phyloP scores from a whole-genome alignment of 2,113 vertebrate species.

The Poeciliopsis retropinna region DNA sequence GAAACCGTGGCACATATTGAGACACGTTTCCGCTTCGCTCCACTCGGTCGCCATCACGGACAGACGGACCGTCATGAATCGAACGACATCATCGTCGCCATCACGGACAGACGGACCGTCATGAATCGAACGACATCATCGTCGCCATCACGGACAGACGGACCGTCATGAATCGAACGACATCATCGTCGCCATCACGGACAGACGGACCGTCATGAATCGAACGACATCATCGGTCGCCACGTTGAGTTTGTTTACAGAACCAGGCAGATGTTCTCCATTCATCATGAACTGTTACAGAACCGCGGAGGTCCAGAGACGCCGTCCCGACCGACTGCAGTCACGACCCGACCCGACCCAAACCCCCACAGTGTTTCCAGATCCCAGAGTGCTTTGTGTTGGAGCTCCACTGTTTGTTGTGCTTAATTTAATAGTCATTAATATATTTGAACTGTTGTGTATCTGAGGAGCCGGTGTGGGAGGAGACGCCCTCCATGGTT shows the following conservation, averaged over 20 bases:
- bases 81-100: neutral
- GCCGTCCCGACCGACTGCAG: slow-evolving; percentile 58
- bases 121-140: slow-evolving; percentile 23
- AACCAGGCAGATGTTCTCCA: slow-evolving; percentile 34
- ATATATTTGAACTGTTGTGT: slow-evolving; percentile 86
- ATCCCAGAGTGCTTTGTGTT: slow-evolving; percentile 73
- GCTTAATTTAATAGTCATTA: slow-evolving; percentile 87
- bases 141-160: neutral
- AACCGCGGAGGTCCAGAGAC: slow-evolving; percentile 55
- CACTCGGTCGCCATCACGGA: neutral
- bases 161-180: neutral
- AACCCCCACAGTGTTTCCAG: slow-evolving; percentile 43
- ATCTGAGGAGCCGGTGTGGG: slow-evolving; percentile 76
- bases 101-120: neutral
- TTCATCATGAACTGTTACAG: slow-evolving; percentile 52
- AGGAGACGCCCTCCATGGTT: slow-evolving; percentile 81
- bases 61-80: neutral
- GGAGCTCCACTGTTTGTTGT: slow-evolving; percentile 79
- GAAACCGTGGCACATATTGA: no score
- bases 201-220: neutral
- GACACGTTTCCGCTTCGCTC: no score
- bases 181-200: neutral
- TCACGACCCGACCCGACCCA: slow-evolving; percentile 11
- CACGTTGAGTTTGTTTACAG: slow-evolving; percentile 61
- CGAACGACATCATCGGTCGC: slow-evolving; percentile 27